phyloP scores from a whole-genome alignment of 2,797 vertebrate genomes.

The Sylvilagus floridanus region DNA sequence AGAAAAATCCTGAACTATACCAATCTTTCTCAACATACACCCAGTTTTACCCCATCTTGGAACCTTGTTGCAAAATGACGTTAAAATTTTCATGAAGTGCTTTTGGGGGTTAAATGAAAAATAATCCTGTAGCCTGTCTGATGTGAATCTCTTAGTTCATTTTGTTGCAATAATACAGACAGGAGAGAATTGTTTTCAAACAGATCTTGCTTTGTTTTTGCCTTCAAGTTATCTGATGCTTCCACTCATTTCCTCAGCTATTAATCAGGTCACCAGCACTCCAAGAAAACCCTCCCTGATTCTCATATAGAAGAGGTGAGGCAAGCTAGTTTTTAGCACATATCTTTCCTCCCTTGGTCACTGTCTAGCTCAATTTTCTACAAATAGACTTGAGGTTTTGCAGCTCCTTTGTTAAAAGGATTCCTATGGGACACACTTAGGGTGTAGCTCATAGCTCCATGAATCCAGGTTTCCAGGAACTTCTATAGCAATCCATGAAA shows the following conservation, averaged over 20 bases:
- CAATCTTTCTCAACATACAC: conserved; percentile 40
- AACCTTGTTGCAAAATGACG: conserved; percentile 20
- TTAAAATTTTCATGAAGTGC: conserved; percentile 53
- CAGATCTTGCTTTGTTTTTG: conserved; percentile 6
- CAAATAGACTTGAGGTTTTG: background rate
- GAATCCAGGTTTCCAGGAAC: background rate
- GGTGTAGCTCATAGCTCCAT: background rate
- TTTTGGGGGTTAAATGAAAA: conserved; percentile 67
- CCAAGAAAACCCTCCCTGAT: background rate
- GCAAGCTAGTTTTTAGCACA: background rate
- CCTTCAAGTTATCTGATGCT: conserved; percentile 39
- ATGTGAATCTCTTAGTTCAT: background rate
- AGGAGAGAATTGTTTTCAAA: conserved; percentile 57
- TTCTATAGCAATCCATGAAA: background rate
- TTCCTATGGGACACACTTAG: background rate
- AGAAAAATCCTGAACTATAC: background rate
- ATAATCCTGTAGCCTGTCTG: background rate
- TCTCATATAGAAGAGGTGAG: conserved; percentile 4
- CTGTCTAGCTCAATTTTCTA: background rate
- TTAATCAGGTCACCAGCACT: conserved; percentile 65
- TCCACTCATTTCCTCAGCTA: conserved; percentile 47
- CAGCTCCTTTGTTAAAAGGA: background rate
- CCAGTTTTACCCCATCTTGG: background rate
- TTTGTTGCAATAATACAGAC: conserved; percentile 53
- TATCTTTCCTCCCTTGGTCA: background rate